Base-by-base conservation (phyloP, 2,113 vertebrate species). In the Neotoma lepida region DNA sequence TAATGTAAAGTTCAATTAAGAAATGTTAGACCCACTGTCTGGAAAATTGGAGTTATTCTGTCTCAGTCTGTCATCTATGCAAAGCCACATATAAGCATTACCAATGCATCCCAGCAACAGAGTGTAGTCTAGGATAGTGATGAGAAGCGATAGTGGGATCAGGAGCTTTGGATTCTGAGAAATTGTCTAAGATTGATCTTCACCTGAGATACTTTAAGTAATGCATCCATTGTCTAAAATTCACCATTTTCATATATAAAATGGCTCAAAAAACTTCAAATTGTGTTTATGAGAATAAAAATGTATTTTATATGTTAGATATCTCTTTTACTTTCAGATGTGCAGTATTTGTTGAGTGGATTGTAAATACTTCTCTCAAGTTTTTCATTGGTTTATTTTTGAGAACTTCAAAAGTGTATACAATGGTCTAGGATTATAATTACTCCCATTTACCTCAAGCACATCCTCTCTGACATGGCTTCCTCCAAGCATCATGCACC, bases 1-100 rank as follows among this genome's bases (percentile, higher is more conserved):
- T 77, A 76, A 81, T n/a, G 35, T 63, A 93, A 80, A 87, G 44
- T 35, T 95, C n/a, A 74, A 44, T 71, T 93, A n/a, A 51, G 39
- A 93, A 93, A 87, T 93, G 46, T 82, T 93, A 82, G 54, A 89
- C 15, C 26, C 8, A 6, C 8, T 56, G 17, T 87, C 56, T 93
- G 44, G 44, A 96, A 90, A 92, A 89, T 22, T 74, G 24, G 76
- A 93, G 12, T 70, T 30, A 33, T 66, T 30, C 0, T 66, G 35
- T 8, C 63, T 74, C 46, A 90, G 30, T 74, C 54, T 26, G 39
- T 70, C 49, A 80, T 8, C 90, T 28, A 35, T 26, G 33, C 28
- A 70, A 73, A 24, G 14, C 14, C 77, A 41, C 58, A 35, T 46
- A 49, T 58, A n/a, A 22, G 13, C 15, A 30, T 58, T 44, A 76